Evolutionary conservation across 2,797 vertebrate genomes (phyloP), one percentile per base, ranked within the genome.

Genomic region (Sebastes itinus): DNA sequence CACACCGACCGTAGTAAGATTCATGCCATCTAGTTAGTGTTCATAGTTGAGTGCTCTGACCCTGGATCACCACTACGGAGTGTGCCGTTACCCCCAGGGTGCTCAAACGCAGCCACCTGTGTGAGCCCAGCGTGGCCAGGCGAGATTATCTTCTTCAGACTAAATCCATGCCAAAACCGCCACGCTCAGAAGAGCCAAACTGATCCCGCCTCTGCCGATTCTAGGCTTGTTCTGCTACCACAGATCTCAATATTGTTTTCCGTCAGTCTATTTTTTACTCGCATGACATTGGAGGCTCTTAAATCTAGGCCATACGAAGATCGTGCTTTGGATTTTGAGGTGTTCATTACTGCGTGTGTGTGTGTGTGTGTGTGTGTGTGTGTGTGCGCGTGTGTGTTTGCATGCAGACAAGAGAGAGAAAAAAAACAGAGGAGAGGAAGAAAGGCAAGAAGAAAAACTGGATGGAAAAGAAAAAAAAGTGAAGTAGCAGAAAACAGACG

Each of bases 301-400:
- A 82, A 92, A 91, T 89, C 82, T 91, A 92, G 91, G 90, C 89
- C 92, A 91, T 83, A 87, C 76, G 75, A 94, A 93, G 89, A 92
- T 89, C 71, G 83, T 92, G 88, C 92, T 91, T 94, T 90, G 93
- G 90, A 92, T 95, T 92, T 91, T 90, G 83, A 92, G 92, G 82
- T 89, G 87, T 94, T 93, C 88, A 91, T 91, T 86, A 89, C 30
- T 69, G 14, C 75, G 20, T 78, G 74, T 61, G 55, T 62, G 61
- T 68, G 35, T 59, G 67, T 66, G 71, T 54, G 67, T 62, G 71
- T 35, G 33, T 35, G 33, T 35, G 30, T 32, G 20, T 77, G 73
- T 60, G 54, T 56, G 61, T 55, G 33, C 22, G 32, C 30, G 42
- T 32, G 61, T 67, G 35, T 58, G 63, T 66, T 16, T 71, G 32